Evolutionary conservation across 2,797 vertebrate species (phyloP).

Genomic region (Peromyscus melanophrys): DNA sequence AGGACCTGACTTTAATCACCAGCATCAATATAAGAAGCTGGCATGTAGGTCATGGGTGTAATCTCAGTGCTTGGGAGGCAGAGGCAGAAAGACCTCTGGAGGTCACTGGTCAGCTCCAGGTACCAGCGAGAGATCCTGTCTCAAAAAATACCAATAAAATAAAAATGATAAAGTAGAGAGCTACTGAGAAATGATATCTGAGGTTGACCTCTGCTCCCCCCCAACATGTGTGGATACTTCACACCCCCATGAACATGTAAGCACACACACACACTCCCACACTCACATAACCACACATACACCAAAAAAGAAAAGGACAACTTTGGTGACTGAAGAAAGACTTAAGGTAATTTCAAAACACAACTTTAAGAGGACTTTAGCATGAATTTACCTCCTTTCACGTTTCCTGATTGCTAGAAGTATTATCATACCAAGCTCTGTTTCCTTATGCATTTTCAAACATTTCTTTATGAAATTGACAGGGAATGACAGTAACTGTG

Average conservation of each 20-base stretch:
- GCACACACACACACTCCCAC: neutral
- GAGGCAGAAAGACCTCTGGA: neutral
- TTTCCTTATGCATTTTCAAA: neutral
- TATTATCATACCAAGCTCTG: neutral
- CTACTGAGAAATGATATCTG: neutral
- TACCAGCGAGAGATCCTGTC: neutral
- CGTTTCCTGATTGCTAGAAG: neutral
- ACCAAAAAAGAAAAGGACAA: too few species aligned
- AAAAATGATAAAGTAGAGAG: neutral
- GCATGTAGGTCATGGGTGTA: neutral
- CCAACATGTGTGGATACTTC: neutral
- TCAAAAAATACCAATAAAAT: neutral
- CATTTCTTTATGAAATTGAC: neutral
- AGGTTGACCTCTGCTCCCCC: neutral
- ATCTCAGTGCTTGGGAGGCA: neutral
- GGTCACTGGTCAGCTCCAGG: neutral
- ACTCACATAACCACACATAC: neutral
- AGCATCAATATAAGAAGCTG: neutral
- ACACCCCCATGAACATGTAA: neutral
- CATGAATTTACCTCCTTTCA: neutral
- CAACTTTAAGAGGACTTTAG: neutral
- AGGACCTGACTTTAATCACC: neutral
- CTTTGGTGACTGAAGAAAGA: neutral
- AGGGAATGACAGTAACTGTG: neutral
- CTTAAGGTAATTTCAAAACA: neutral